Conservation (phyloP, 2,797 vertebrate genomes). For the Sebastes steindachneri region DNA sequence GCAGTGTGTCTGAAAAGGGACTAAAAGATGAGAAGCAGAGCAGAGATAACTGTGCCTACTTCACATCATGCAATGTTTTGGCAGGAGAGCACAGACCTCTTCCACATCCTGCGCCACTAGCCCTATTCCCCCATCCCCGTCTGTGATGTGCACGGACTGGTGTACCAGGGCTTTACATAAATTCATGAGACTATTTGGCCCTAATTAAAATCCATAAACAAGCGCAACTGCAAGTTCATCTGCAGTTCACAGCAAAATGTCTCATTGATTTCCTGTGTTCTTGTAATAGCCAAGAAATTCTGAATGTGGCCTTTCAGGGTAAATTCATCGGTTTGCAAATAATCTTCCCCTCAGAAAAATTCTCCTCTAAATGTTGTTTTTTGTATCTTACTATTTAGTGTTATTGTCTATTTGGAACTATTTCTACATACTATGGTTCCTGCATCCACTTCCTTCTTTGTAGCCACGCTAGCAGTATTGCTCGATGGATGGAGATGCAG, state of each 20-base stretch:
- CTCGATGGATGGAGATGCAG: neutral
- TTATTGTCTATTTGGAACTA: neutral
- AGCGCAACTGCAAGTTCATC: slow-evolving; percentile 69
- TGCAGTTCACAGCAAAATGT: slow-evolving; percentile 73
- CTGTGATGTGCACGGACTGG: slow-evolving; percentile 37
- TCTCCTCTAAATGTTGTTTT: slow-evolving; percentile 18
- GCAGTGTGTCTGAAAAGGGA: slow-evolving; percentile 65
- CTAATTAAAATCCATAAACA: slow-evolving; percentile 77
- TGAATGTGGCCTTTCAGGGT: slow-evolving; percentile 36
- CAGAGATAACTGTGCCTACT: slow-evolving; percentile 50
- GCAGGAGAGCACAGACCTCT: slow-evolving; percentile 58
- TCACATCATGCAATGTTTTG: slow-evolving; percentile 51
- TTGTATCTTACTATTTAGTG: neutral
- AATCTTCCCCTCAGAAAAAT: slow-evolving; percentile 22
- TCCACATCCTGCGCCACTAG: slow-evolving; percentile 26
- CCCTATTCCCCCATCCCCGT: slow-evolving; percentile 31
- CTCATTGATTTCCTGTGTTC: slow-evolving; percentile 70
- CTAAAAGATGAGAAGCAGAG: slow-evolving; percentile 65
- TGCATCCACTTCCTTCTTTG: neutral
- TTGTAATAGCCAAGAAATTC: slow-evolving; percentile 32
- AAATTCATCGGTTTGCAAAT: slow-evolving; percentile 38
- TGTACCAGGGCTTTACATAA: slow-evolving; percentile 59
- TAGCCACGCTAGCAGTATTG: neutral
- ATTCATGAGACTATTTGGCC: slow-evolving; percentile 72
- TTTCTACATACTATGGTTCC: neutral